Evolutionary conservation across 2,888 invertebrate genomes (phyloP), one percentile per base, ranked within the genome.

Genomic region (Aphrophora alni): DNA sequence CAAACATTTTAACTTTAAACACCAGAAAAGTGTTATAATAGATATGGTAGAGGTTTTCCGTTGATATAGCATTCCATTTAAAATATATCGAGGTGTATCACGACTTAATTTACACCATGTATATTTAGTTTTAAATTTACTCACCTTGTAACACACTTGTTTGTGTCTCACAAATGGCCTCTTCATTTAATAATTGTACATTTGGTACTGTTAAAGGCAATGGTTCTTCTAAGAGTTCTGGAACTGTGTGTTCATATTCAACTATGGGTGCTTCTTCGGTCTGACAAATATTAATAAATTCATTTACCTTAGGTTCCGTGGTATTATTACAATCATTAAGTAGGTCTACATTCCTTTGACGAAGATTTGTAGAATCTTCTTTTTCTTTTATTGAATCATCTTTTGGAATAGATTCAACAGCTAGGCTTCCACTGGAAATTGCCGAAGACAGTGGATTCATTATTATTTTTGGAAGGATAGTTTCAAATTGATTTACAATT

Each of bases 361-460:
- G 3, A 5, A 21, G 68, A 68, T 12, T 44, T 12, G 10, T 44
- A 12, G n/a, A 44, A 14, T 26, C 17, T 25, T 71, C 71, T 38
- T 70, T 21, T 24, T 77, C 73, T 12, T 59, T 27, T 24, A 14
- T 73, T 12, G 24, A 33, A 10, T 59, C 74, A 68, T 79, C 74
- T 79, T 72, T 26, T 14, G 78, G 78, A 14, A 79, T 27, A 28
- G 78, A 79, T 68, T 79, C 78, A 21, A 68, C 59, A 27, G 33
- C 68, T 25, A 79, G 33, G 38, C 78, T 79, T 8, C 68, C 68
- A 68, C 69, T 74, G 4, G 74, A 79, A 33, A 74, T 25, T 25
- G 74, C 38, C 8, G 74, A 51, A n/a, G 21, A 21, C 28, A 24
- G 10, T 25, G 38, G 78, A 25, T 59, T 74, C 59, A 17, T 73